Conservation (phyloP, 2,888 invertebrate species). For the Polymixis lichenea region DNA sequence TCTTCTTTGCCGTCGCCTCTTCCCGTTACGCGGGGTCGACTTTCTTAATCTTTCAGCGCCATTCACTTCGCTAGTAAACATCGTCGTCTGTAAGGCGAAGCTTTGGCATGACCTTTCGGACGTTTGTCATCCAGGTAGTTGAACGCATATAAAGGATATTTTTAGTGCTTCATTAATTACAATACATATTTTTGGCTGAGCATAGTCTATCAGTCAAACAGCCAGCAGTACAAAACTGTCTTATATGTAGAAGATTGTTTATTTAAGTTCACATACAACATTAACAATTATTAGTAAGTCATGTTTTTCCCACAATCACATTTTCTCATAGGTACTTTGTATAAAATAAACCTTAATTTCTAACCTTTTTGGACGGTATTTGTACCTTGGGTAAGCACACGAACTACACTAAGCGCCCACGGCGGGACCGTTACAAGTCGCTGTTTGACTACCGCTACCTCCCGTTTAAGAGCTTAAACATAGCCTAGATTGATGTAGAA, state of each 20-base stretch:
- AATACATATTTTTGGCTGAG: not conserved
- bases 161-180: not conserved
- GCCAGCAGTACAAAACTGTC: not conserved
- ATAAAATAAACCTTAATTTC: slow-evolving; percentile 17
- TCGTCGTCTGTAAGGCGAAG: too few relatives aligned
- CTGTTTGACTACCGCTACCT: slow-evolving; percentile 52
- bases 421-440: slow-evolving; percentile 44
- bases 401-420: slow-evolving; percentile 46
- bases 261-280: not conserved
- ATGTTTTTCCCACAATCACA: not conserved
- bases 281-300: not conserved
- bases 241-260: not conserved
- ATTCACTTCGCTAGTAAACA: too few relatives aligned
- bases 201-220: not conserved
- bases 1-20: too few relatives aligned
- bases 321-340: not conserved
- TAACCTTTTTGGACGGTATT: slow-evolving; percentile 17
- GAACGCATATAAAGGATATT: too few relatives aligned
- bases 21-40: too few relatives aligned
- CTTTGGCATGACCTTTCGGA: too few relatives aligned
- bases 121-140: too few relatives aligned
- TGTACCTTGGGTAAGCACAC: slow-evolving; percentile 21
- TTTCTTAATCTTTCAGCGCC: too few relatives aligned
- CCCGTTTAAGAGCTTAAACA: slow-evolving; percentile 42
- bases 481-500: slow-evolving; percentile 53